Base-by-base conservation (phyloP, 2,888 invertebrate genomes). In the Camptogramma bilineatum region DNA sequence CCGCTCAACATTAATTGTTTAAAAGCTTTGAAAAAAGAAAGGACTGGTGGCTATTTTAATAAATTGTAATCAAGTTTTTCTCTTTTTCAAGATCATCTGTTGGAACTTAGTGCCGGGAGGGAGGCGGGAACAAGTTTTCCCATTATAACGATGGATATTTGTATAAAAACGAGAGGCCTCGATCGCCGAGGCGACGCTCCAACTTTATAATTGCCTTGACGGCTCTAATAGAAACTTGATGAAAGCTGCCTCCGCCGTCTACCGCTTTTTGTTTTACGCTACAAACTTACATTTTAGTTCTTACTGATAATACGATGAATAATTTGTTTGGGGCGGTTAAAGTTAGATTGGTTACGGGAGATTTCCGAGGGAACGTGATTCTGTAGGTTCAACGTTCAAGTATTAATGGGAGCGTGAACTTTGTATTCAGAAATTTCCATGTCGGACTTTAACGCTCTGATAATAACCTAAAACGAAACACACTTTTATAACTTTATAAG, bases 161-260 rank as follows among this genome's bases (percentile, higher is more conserved):
- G 88, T 90, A 84, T 88, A 90, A 90, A 88, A 89, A 89, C 79
- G 85, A 77, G 80, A 78, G 76, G 72, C 74, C 73, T 79, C 79
- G 84, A 87, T 87, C 77, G 74, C 66, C 78, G 79, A 77, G 69
- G 69, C 65, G 62, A 56, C 66, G 68, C 68, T 73, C 72, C 87
- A 90, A 90, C 88, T 91, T 91, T 88, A 81, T 93, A 92, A 93
- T 92, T 91, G 90, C 84, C 87, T 91, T 86, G 90, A 86, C 88
- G 88, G 84, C 77, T 83, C 80, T 90, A 91, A 91, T 90, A 84
- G 85, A 89, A 90, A 90, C 87, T 90, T 89, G 88, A 90, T 90
- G 91, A 87, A 89, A 90, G 88, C 87, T 88, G 87, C 88, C 90
- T 77, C 71, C 69, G 74, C 61, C 77, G 77, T 79, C 84, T 79